Evolutionary conservation across 1,140 invertebrate species (phyloP).

Genomic region (Camponotus floridanus): DNA sequence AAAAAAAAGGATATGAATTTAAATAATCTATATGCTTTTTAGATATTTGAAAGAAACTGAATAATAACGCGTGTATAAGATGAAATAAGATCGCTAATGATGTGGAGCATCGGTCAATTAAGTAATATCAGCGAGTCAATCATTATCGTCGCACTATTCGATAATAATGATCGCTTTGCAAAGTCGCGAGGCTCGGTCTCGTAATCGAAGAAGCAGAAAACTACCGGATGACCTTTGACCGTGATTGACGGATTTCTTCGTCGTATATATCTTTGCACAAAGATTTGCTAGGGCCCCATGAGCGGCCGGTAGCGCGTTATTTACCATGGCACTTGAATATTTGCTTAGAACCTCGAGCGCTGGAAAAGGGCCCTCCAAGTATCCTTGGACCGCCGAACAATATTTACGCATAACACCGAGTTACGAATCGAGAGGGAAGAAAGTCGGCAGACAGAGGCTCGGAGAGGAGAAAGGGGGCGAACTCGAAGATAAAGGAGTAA

Average conservation of each 20-base stretch:
- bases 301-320: constrained; percentile 67
- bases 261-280: constrained; percentile 51
- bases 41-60: not conserved
- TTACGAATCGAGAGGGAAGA: constrained; percentile 71
- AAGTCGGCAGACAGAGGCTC: constrained; percentile 33
- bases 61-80: not conserved
- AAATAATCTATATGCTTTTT: not conserved
- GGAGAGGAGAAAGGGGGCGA: not conserved
- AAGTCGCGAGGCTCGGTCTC: not conserved
- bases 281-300: constrained; percentile 58
- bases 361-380: constrained; percentile 66
- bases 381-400: constrained; percentile 75
- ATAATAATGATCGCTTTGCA: constrained; percentile 12
- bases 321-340: constrained; percentile 74
- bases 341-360: constrained; percentile 74
- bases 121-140: constrained; percentile 7
- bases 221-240: constrained; percentile 65
- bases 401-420: constrained; percentile 78
- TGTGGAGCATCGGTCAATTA: constrained; percentile 7
- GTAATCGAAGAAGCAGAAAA: constrained; percentile 45
- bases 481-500: constrained; percentile 49
- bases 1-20: not conserved
- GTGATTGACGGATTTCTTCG: constrained; percentile 58
- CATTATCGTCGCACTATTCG: constrained; percentile 12
- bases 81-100: constrained; percentile 17